Evolutionary conservation across 2,797 vertebrate species (phyloP), one percentile per base, ranked within the genome.

Genomic region (Clarias pachynema): DNA sequence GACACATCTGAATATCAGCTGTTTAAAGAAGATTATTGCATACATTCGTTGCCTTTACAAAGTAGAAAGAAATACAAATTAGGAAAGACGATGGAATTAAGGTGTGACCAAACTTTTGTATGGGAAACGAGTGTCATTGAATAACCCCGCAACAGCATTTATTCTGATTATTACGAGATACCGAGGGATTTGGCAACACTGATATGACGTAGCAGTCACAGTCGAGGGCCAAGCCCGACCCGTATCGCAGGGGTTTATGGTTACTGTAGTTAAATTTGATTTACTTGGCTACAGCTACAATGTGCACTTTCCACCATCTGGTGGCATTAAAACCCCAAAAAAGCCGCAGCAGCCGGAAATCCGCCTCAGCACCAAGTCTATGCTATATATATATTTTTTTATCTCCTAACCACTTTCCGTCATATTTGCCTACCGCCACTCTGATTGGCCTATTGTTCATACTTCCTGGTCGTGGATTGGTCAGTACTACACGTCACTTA

Each of bases 191-290:
- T 68, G 62, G 79, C 79, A 81, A 68, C 63, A 18, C 8, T 49
- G 5, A 18, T 26, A n/a, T 49, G 78, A 65, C n/a, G 40, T 14
- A 20, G 8, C 1, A 15, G 6, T 5, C 57, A 18, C 34, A 16
- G 24, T 0, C 74, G 14, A 0, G 29, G 4, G 20, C 3, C 22
- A 75, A 24, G 37, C 1, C 90, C 86, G 88, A 89, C 86, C 86
- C 59, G 26, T 79, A 31, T 12, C 85, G 78, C 49, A 3, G 0
- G 7, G 89, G 62, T 1, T 92, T 92, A 16, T 94, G 95, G 95
- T 78, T 89, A 91, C 16, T 94, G 94, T 94, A 94, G 94, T 96
- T 91, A 18, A 49, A 68, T 18, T 18, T 0, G 16, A 53, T 8
- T 75, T 8, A 2, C 16, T 1, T 1, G 7, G 0, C 2, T 14